phyloP scores from a whole-genome alignment of 2,797 vertebrate genomes.

The Prionace glauca region DNA sequence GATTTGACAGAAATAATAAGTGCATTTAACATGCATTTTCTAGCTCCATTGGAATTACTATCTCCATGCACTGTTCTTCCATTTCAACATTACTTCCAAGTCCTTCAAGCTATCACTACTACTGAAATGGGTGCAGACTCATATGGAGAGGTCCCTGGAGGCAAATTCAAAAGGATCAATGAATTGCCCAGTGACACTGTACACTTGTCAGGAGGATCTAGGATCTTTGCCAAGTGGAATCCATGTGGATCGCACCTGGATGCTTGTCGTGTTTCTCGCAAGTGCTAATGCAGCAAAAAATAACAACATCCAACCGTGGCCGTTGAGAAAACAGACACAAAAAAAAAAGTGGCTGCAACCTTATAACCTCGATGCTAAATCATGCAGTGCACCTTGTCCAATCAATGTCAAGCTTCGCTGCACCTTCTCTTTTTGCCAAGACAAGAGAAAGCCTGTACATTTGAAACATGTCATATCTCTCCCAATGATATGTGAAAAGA shows the following conservation, averaged over 20 bases:
- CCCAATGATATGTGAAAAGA: slow-evolving; percentile 19
- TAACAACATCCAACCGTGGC: neutral
- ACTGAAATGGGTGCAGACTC: neutral
- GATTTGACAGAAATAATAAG: neutral
- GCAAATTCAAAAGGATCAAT: neutral
- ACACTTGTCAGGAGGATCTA: neutral
- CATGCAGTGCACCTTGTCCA: slow-evolving; percentile 1
- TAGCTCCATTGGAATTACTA: no score
- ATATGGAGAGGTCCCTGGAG: neutral
- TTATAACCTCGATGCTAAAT: neutral
- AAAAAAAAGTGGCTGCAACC: neutral
- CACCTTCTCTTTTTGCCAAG: slow-evolving; percentile 22
- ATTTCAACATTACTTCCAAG: neutral
- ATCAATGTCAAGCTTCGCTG: slow-evolving; percentile 14
- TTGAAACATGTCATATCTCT: slow-evolving; percentile 13
- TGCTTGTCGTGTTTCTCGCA: neutral
- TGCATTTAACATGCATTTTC: neutral
- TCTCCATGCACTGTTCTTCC: neutral
- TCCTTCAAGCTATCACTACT: neutral
- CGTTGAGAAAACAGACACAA: neutral
- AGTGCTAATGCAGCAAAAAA: neutral
- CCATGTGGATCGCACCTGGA: neutral
- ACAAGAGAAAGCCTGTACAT: neutral
- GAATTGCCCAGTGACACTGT: neutral
- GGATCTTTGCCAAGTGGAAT: neutral